Conservation (phyloP, 2,113 vertebrate genomes). For the Spea bombifrons region DNA sequence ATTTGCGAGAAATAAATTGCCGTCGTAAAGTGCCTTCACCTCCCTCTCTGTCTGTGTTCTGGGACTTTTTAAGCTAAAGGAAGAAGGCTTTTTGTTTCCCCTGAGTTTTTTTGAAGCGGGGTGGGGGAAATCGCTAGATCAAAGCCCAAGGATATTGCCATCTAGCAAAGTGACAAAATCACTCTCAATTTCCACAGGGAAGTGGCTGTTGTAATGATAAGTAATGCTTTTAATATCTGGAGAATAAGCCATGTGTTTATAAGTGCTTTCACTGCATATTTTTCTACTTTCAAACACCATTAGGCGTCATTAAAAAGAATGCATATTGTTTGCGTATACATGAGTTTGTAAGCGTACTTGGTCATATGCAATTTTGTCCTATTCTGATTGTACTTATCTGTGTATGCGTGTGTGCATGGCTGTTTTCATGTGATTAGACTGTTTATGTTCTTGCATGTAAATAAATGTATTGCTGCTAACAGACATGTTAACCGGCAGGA, state of each 20-base stretch:
- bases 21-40: conserved; percentile 6
- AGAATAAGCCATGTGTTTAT: conserved; percentile 30
- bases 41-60: conserved; percentile 5
- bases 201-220: conserved; percentile 45
- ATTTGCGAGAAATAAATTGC: conserved; percentile 31
- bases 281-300: conserved; percentile 31
- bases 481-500: no score
- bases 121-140: conserved; percentile 31
- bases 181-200: conserved; percentile 45
- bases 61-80: conserved; percentile 35
- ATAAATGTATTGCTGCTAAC: no score
- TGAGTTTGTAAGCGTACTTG: background rate
- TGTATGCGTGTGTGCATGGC: background rate
- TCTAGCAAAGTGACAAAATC: conserved; percentile 44
- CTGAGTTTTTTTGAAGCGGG: background rate
- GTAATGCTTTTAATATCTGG: conserved; percentile 48
- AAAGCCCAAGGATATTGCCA: conserved; percentile 45
- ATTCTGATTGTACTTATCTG: background rate
- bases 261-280: conserved; percentile 46
- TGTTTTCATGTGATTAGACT: background rate
- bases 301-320: conserved; percentile 15
- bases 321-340: background rate
- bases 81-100: conserved; percentile 6
- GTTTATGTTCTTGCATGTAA: background rate
- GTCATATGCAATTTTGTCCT: background rate